A percentile compares a stretch with the other conserved stretches of the same genome.
phyloP scores from a whole-genome alignment of 2,113 vertebrate species.

The Pachycephala philippinensis region DNA sequence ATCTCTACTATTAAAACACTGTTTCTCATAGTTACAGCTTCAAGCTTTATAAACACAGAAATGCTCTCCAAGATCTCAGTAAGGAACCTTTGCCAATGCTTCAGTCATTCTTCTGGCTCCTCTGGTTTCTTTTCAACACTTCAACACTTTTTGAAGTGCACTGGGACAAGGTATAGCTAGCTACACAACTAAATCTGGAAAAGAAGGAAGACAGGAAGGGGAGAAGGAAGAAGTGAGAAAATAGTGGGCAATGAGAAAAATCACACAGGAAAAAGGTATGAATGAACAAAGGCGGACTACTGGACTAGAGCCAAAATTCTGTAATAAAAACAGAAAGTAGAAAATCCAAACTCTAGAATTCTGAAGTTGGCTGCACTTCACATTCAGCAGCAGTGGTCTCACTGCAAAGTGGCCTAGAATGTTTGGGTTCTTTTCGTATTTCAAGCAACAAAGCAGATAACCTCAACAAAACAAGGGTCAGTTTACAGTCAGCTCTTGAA shows the following conservation, averaged over 20 bases:
- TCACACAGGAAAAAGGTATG: neutral
- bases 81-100: neutral
- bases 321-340: neutral
- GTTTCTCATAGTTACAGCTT: neutral
- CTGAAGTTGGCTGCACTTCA: neutral
- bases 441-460: neutral
- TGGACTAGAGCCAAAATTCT: neutral
- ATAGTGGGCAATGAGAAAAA: neutral
- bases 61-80: neutral
- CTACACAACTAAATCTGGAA: neutral
- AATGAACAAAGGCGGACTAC: neutral
- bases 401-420: neutral
- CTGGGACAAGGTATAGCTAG: neutral
- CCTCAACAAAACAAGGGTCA: neutral
- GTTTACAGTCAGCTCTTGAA: neutral
- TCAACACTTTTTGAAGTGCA: neutral
- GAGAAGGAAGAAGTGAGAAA: neutral
- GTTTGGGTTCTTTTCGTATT: neutral
- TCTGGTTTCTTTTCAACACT: constrained; percentile 12
- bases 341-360: neutral
- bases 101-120: neutral
- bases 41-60: neutral
- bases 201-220: neutral
- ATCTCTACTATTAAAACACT: neutral
- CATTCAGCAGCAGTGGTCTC: neutral